phyloP scores from a whole-genome alignment of 2,888 invertebrate species.

The Geotrupes spiniger region DNA sequence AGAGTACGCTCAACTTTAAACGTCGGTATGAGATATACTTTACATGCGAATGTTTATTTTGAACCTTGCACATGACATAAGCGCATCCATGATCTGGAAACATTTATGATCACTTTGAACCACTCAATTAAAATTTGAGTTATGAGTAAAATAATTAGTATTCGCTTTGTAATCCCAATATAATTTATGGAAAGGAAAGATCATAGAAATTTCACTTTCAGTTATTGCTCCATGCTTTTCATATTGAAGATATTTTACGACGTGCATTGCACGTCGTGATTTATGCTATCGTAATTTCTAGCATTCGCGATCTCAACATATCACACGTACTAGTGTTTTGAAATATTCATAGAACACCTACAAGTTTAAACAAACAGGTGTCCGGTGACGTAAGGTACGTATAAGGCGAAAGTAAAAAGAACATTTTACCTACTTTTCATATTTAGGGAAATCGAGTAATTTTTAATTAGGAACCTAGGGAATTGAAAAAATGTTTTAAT shows the following conservation, averaged over 20 bases:
- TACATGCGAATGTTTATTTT: background rate
- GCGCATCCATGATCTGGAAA: slow-evolving; percentile 21
- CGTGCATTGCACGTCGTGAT: slow-evolving; percentile 18
- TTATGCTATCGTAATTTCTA: slow-evolving; percentile 9
- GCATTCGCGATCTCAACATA: too few species aligned
- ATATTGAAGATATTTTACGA: slow-evolving; percentile 23
- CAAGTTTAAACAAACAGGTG: too few species aligned
- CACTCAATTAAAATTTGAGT: slow-evolving; percentile 43
- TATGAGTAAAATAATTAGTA: slow-evolving; percentile 45
- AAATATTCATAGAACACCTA: too few species aligned
- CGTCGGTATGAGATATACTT: too few species aligned
- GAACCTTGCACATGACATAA: background rate
- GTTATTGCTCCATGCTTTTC: slow-evolving; percentile 26
- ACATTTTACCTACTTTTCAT: too few species aligned
- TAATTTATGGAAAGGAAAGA: slow-evolving; percentile 43
- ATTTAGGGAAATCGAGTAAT: too few species aligned
- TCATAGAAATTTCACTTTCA: slow-evolving; percentile 41
- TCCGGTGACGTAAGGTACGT: too few species aligned
- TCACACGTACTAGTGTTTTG: too few species aligned
- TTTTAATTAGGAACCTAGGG: too few species aligned
- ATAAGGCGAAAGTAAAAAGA: too few species aligned
- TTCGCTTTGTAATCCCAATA: slow-evolving; percentile 36
- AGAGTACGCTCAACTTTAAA: too few species aligned
- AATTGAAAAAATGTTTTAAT: too few species aligned
- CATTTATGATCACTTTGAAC: slow-evolving; percentile 37